A percentile compares a stretch with the other conserved stretches of the same genome.
phyloP scores from a whole-genome alignment of 2,797 vertebrate genomes.

The Peromyscus attwateri region DNA sequence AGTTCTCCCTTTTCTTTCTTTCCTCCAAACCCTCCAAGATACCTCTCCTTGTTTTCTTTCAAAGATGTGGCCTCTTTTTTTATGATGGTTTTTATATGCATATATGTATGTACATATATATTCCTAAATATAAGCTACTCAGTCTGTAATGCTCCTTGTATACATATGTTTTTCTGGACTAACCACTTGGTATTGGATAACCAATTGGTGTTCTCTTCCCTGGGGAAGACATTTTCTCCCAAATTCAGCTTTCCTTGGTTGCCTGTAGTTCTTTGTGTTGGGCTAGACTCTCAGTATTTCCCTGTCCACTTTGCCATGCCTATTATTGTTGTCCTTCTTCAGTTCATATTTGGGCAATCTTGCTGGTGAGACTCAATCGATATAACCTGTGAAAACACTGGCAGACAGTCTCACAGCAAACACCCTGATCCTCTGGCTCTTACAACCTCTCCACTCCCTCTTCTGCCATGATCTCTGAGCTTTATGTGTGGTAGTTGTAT shows the following conservation, averaged over 20 bases:
- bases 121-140: not conserved
- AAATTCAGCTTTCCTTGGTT: not conserved
- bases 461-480: no score
- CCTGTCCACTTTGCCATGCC: no score
- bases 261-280: no score
- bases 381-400: not conserved
- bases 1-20: not conserved
- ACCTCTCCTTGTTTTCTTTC: not conserved
- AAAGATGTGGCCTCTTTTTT: not conserved
- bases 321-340: not conserved
- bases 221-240: not conserved
- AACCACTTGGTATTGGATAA: not conserved
- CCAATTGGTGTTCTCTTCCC: not conserved
- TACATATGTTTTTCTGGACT: not conserved
- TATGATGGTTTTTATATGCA: not conserved
- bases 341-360: not conserved
- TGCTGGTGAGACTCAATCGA: no score
- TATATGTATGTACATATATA: not conserved
- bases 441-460: no score
- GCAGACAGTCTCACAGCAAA: not conserved
- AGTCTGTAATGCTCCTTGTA: not conserved
- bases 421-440: no score
- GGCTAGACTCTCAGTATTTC: not conserved
- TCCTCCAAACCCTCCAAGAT: not conserved
- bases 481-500: no score